A percentile compares a stretch with the other conserved stretches of the same genome.
Conservation (phyloP, 2,888 invertebrate species). For the Limnephilus lunatus region DNA sequence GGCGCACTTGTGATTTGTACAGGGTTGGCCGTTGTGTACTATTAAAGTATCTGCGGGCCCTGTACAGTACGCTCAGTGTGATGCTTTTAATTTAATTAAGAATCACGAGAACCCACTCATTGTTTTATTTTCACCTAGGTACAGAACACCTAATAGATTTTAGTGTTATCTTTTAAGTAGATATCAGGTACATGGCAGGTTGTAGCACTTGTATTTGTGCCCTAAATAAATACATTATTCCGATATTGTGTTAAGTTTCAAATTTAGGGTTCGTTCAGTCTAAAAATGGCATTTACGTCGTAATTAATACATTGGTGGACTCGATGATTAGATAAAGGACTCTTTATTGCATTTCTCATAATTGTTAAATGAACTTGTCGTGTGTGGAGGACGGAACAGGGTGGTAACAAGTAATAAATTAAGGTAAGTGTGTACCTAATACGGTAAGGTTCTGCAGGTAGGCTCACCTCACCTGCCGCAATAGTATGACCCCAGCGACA, state of each 20-base stretch:
- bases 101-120: background rate
- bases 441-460: background rate
- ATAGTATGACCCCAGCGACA: constrained; percentile 11
- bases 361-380: background rate
- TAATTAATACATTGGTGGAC: background rate
- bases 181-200: background rate
- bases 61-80: no score
- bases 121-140: background rate
- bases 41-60: no score
- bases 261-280: background rate
- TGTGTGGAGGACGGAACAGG: background rate
- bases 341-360: background rate
- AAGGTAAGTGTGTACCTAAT: background rate
- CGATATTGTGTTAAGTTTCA: background rate
- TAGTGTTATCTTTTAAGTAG: background rate
- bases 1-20: no score
- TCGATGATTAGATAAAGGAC: no score
- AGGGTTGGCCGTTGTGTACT: no score
- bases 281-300: background rate
- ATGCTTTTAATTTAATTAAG: background rate
- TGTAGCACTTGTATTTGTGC: background rate
- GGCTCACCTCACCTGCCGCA: background rate
- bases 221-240: no score
- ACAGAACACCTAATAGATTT: background rate
- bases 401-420: background rate